Evolutionary conservation across 2,113 vertebrate genomes (phyloP).

Genomic region (Macquaria australasica): DNA sequence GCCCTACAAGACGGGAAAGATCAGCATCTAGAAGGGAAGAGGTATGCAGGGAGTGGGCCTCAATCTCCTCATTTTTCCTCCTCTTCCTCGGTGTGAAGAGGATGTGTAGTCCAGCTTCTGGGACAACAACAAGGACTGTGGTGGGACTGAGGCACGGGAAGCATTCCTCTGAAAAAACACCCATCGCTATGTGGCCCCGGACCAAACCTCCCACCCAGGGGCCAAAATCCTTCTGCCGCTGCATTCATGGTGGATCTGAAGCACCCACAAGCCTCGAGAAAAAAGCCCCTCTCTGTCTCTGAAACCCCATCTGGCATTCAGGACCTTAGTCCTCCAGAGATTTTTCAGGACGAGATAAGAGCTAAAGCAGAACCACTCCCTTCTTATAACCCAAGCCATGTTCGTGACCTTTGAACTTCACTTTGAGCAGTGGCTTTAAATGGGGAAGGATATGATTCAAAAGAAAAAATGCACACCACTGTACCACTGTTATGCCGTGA

Average conservation of each 20-base stretch:
- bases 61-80: slow-evolving; percentile 75
- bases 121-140: slow-evolving; percentile 76
- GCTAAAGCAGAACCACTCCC: slow-evolving; percentile 37
- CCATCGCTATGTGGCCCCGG: slow-evolving; percentile 74
- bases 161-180: slow-evolving; percentile 78
- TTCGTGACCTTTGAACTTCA: slow-evolving; percentile 50
- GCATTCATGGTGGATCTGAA: slow-evolving; percentile 77
- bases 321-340: slow-evolving; percentile 64
- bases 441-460: neutral
- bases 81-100: slow-evolving; percentile 67
- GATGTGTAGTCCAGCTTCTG: slow-evolving; percentile 59
- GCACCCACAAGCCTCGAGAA: slow-evolving; percentile 75
- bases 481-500: too few relatives aligned
- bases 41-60: slow-evolving; percentile 82
- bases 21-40: slow-evolving; percentile 57
- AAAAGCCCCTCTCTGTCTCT: slow-evolving; percentile 77
- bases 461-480: neutral
- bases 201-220: slow-evolving; percentile 76
- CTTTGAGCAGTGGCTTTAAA: slow-evolving; percentile 13
- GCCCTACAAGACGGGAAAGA: slow-evolving; percentile 27
- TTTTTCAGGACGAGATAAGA: slow-evolving; percentile 66
- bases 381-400: slow-evolving; percentile 25
- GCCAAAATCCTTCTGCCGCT: slow-evolving; percentile 56
- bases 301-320: slow-evolving; percentile 68
- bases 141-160: slow-evolving; percentile 78